Percentiles rank a stretch among this genome's conserved stretches.
phyloP scores from a whole-genome alignment of 2,888 invertebrate genomes.

The Tenthredo notha region DNA sequence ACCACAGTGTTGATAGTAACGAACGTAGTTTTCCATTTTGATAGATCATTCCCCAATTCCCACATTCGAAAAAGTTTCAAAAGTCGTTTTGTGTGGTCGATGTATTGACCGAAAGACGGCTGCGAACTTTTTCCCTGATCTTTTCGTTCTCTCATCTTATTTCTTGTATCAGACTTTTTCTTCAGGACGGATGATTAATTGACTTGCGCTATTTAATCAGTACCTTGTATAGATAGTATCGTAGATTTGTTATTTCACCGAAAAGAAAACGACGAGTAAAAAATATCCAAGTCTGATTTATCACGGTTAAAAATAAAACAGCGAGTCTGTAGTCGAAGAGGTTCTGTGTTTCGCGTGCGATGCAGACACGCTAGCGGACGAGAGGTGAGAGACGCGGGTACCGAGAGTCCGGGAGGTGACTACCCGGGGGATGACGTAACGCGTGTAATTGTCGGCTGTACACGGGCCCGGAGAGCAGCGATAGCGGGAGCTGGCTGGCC shows the following conservation, averaged over 20 bases:
- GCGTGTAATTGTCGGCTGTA: slow-evolving; percentile 76
- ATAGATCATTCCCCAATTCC: slow-evolving; percentile 56
- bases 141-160: not conserved
- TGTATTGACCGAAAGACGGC: slow-evolving; percentile 56
- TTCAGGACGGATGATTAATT: not conserved
- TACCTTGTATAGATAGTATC: not conserved
- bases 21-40: slow-evolving; percentile 54
- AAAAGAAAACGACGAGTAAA: not conserved
- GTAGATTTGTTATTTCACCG: not conserved
- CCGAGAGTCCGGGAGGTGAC: slow-evolving; percentile 49
- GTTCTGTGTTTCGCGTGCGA: not conserved
- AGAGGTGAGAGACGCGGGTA: slow-evolving; percentile 52
- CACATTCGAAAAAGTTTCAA: slow-evolving; percentile 61
- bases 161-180: not conserved
- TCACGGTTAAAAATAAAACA: not conserved
- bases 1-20: slow-evolving; percentile 47
- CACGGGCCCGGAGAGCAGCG: slow-evolving; percentile 74
- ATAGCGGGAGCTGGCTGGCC: slow-evolving; percentile 70
- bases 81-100: slow-evolving; percentile 55
- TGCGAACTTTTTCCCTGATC: not conserved
- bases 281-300: not conserved
- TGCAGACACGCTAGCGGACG: slow-evolving; percentile 34
- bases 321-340: not conserved
- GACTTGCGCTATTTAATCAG: not conserved
- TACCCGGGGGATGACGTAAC: slow-evolving; percentile 71